Evolutionary conservation across 2,113 vertebrate genomes (phyloP).

Genomic region (Sinocyclocheilus anophthalmus): DNA sequence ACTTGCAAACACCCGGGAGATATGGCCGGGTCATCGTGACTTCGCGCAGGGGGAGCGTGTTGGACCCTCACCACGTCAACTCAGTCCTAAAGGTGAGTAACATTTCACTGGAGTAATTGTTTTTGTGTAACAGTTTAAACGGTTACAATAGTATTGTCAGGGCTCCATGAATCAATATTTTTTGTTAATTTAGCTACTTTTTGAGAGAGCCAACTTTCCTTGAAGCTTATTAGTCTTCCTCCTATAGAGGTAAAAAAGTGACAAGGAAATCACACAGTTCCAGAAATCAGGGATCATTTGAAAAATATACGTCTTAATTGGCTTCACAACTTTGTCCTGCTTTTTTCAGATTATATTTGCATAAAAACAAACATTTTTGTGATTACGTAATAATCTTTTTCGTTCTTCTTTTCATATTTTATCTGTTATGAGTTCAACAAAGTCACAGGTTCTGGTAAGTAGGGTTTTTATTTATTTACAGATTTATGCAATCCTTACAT

Average conservation of each 20-base stretch:
- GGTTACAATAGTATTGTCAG: neutral
- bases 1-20: constrained; percentile 92
- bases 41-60: constrained; percentile 88
- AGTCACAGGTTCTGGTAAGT: neutral
- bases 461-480: neutral
- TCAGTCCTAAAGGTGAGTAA: constrained; percentile 85
- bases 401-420: neutral
- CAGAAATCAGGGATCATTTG: neutral
- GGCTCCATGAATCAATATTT: neutral
- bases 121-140: neutral
- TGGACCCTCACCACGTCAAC: constrained; percentile 90
- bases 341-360: neutral
- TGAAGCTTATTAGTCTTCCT: neutral
- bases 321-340: neutral
- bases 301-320: neutral
- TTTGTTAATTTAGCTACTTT: neutral
- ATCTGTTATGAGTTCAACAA: neutral
- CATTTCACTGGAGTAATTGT: neutral
- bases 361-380: neutral
- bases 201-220: neutral
- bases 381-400: too few species aligned
- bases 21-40: constrained; percentile 95
- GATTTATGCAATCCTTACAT: neutral
- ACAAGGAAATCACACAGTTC: neutral
- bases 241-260: neutral